A percentile compares a stretch with the other conserved stretches of the same genome.
These are phyloP conservation scores for Stenotaenia linearis DNA, from an alignment of 2,888 invertebrate genomes.

Conservation along the genomic window DNA sequence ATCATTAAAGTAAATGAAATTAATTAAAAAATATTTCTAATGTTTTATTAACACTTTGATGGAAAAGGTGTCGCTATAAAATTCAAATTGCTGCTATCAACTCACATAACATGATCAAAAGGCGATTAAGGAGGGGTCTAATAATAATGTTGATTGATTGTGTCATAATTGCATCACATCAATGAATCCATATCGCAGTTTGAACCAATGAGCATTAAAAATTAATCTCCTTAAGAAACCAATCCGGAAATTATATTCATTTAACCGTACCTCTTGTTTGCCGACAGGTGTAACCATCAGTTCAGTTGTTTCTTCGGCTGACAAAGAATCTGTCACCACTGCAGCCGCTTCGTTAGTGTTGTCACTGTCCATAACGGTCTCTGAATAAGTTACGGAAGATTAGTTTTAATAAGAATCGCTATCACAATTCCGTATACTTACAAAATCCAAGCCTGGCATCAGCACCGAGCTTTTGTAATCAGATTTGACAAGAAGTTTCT, in stretches of 20 bases:
- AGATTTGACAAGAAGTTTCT: not conserved
- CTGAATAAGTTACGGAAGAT: not conserved
- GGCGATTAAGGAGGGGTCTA: conserved; percentile 21
- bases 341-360: conserved; percentile 5
- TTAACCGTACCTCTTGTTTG: not conserved
- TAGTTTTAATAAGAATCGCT: no score
- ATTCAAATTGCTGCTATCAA: conserved; percentile 6
- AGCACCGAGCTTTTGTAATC: not conserved
- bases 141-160: conserved; percentile 20
- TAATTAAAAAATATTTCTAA: no score
- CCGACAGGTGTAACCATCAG: not conserved
- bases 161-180: not conserved
- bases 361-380: not conserved
- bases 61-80: not conserved
- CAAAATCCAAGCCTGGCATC: not conserved
- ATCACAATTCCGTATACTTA: no score
- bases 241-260: not conserved
- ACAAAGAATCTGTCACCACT: not conserved
- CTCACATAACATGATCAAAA: conserved; percentile 5
- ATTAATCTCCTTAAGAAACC: not conserved
- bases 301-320: not conserved
- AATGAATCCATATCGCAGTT: not conserved
- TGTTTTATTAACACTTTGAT: not conserved
- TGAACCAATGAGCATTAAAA: not conserved
- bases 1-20: no score